phyloP scores from a whole-genome alignment of 2,888 invertebrate species.

The Acrobasis repandana region DNA sequence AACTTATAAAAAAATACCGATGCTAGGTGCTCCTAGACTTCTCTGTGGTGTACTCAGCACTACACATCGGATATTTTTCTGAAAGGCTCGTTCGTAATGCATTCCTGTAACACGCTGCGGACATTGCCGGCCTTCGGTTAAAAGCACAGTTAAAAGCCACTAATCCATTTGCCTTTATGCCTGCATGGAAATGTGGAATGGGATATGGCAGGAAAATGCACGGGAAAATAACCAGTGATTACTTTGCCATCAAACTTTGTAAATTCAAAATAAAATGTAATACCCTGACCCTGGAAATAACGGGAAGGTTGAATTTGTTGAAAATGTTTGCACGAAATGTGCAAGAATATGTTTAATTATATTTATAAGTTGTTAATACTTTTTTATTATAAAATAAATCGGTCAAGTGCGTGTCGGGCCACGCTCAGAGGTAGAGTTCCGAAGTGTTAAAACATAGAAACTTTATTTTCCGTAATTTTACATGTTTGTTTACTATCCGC shows the following conservation, averaged over 20 bases:
- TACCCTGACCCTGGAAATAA: no score
- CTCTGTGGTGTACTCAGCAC: not conserved
- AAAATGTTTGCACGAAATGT: no score
- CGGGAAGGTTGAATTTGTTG: no score
- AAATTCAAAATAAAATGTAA: conserved; percentile 26
- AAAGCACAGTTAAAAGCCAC: conserved; percentile 67
- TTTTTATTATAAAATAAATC: no score
- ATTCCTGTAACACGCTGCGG: conserved; percentile 25
- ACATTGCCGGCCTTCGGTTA: conserved; percentile 44
- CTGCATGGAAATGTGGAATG: conserved; percentile 51
- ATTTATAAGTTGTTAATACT: no score
- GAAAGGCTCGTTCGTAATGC: not conserved
- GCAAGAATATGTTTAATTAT: no score
- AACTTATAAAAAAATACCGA: no score
- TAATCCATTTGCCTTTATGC: conserved; percentile 69
- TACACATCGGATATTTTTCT: not conserved
- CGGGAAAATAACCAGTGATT: conserved; percentile 39
- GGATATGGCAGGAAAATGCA: conserved; percentile 44
- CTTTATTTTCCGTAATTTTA: no score
- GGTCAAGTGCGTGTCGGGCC: no score
- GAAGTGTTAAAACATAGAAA: no score
- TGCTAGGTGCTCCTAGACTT: not conserved
- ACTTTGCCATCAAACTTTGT: conserved; percentile 36
- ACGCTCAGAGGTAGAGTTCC: no score
- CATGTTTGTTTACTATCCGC: no score